A percentile compares a stretch with the other conserved stretches of the same genome.
These are phyloP conservation scores for Muraenolepis orangiensis DNA, from an alignment of 2,797 vertebrate species.

Conservation along the genomic window DNA sequence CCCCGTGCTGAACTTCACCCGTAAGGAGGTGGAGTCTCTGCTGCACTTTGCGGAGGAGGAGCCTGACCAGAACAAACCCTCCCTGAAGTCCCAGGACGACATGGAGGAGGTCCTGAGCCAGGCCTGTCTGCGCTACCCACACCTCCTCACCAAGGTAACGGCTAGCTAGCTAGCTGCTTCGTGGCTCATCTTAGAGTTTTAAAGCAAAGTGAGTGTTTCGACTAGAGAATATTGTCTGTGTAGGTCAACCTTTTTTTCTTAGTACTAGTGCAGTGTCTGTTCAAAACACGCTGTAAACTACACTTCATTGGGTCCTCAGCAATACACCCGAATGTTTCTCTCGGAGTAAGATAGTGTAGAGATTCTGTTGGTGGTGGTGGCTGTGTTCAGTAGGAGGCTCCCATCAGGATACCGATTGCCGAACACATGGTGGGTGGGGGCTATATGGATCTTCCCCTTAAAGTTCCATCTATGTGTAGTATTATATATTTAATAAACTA, in stretches of 20 bases:
- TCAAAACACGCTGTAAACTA: no score
- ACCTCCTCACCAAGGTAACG: conserved; percentile 94
- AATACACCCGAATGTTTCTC: no score
- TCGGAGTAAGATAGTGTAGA: no score
- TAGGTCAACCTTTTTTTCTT: not conserved
- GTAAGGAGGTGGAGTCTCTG: conserved; percentile 95
- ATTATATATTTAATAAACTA: no score
- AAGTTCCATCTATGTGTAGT: no score
- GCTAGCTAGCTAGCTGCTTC: not conserved
- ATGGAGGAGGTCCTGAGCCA: conserved; percentile 82
- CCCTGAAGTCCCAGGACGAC: conserved; percentile 61
- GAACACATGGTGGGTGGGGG: no score
- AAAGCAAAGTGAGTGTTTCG: not conserved
- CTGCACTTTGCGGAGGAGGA: conserved; percentile 98
- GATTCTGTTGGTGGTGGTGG: no score
- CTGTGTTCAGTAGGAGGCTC: no score
- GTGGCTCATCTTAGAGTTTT: not conserved
- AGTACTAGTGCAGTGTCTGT: no score
- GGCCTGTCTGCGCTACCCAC: conserved; percentile 86
- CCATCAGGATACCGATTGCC: no score
- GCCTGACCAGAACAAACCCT: conserved; percentile 68
- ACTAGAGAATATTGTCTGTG: not conserved
- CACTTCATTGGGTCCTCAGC: no score
- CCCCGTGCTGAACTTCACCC: conserved; percentile 94
- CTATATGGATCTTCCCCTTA: no score